Evolutionary conservation across 2,888 invertebrate genomes (phyloP).

Genomic region (Aspidiotus rigidus): DNA sequence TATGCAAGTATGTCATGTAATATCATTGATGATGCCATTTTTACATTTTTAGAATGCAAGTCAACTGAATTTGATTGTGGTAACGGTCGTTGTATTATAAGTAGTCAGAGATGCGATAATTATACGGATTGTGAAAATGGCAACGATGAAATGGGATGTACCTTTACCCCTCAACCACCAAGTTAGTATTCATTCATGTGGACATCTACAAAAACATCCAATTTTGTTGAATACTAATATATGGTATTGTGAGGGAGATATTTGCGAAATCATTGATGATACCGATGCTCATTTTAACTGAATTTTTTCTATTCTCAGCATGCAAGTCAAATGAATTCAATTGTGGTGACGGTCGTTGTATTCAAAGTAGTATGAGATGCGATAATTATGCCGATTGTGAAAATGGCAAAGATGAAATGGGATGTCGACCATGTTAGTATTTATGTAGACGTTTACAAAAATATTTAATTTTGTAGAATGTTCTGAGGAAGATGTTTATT

Average conservation of each 20-base stretch:
- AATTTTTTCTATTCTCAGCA: no score
- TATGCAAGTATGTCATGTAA: no score
- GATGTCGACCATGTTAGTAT: conserved; percentile 45
- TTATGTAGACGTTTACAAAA: no score
- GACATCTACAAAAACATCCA: no score
- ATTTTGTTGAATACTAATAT: no score
- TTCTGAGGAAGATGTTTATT: no score
- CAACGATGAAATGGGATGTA: conserved; percentile 63
- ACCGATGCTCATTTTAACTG: no score
- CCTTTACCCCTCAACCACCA: conserved; percentile 36
- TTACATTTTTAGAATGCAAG: no score
- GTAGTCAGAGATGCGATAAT: conserved; percentile 55
- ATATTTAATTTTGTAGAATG: no score
- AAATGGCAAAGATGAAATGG: conserved; percentile 63
- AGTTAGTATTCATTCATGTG: not conserved
- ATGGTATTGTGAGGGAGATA: no score
- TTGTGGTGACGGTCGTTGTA: conserved; percentile 63
- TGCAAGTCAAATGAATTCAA: conserved; percentile 50
- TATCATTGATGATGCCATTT: no score
- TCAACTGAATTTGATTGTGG: conserved; percentile 60
- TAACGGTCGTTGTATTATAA: conserved; percentile 56
- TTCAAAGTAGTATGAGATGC: conserved; percentile 52
- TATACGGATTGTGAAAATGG: conserved; percentile 62
- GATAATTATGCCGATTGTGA: conserved; percentile 62
- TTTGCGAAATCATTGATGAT: no score